phyloP scores from a whole-genome alignment of 2,113 vertebrate genomes.

The Myrmecobius fasciatus region DNA sequence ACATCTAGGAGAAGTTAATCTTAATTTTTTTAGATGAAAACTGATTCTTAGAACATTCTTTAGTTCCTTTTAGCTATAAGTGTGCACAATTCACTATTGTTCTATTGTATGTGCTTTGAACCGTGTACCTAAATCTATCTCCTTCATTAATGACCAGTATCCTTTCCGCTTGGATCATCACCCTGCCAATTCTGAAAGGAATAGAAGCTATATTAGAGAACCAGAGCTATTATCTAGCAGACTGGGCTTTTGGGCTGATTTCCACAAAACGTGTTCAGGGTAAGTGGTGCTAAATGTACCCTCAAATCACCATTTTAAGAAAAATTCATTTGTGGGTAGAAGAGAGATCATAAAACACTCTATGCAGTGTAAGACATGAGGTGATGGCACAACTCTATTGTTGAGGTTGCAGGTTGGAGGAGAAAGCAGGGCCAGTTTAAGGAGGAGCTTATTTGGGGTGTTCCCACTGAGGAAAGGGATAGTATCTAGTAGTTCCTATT shows the following conservation, averaged over 20 bases:
- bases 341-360: neutral
- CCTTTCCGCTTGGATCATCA: neutral
- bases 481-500: neutral
- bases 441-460: neutral
- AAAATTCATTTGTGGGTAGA: neutral
- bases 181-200: neutral
- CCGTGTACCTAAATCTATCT: slow-evolving; percentile 1
- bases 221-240: neutral
- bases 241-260: neutral
- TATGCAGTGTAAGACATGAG: neutral
- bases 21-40: slow-evolving; percentile 29
- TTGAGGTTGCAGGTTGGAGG: neutral
- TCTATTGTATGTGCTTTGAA: neutral
- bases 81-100: neutral
- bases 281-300: neutral
- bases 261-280: neutral
- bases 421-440: neutral
- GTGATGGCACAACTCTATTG: neutral
- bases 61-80: neutral
- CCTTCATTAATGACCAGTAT: neutral
- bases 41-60: slow-evolving; percentile 54
- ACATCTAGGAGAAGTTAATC: slow-evolving; percentile 35
- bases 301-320: neutral
- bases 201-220: neutral
- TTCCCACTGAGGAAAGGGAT: neutral